A percentile compares a stretch with the other conserved stretches of the same genome.
Conservation (phyloP, 2,113 vertebrate genomes). For the Callionymus lyra region DNA sequence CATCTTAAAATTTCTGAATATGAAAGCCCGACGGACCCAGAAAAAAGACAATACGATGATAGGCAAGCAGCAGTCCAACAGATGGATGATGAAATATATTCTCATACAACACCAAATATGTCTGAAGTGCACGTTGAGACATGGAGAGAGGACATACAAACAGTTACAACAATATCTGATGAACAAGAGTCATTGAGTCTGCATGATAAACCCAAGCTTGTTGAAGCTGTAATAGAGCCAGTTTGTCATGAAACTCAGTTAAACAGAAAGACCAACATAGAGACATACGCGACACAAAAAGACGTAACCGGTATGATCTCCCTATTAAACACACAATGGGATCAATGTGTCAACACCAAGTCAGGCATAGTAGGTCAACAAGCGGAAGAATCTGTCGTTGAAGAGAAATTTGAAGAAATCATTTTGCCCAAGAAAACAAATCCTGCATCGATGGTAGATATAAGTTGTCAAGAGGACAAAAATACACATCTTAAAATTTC, state of each 20-base stretch:
- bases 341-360: slow-evolving; percentile 29
- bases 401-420: slow-evolving; percentile 52
- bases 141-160: not conserved
- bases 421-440: slow-evolving; percentile 38
- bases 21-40: slow-evolving; percentile 1
- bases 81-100: slow-evolving; percentile 63
- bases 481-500: too few species aligned
- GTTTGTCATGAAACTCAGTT: slow-evolving; percentile 52
- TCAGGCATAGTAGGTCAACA: slow-evolving; percentile 4
- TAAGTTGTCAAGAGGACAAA: too few species aligned
- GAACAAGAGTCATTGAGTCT: too few species aligned
- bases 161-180: slow-evolving; percentile 55
- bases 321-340: slow-evolving; percentile 60
- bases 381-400: slow-evolving; percentile 21
- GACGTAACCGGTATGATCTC: slow-evolving; percentile 57
- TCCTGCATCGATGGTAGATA: too few species aligned
- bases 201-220: too few species aligned
- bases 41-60: slow-evolving; percentile 70
- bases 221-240: slow-evolving; percentile 55
- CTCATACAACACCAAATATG: too few species aligned
- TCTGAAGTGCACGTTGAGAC: too few species aligned
- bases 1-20: too few species aligned
- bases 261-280: slow-evolving; percentile 35
- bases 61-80: slow-evolving; percentile 68
- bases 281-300: slow-evolving; percentile 21